Evolutionary conservation across 2,113 vertebrate species (phyloP), one percentile per base, ranked within the genome.

Genomic region (Sinosuthora webbiana): DNA sequence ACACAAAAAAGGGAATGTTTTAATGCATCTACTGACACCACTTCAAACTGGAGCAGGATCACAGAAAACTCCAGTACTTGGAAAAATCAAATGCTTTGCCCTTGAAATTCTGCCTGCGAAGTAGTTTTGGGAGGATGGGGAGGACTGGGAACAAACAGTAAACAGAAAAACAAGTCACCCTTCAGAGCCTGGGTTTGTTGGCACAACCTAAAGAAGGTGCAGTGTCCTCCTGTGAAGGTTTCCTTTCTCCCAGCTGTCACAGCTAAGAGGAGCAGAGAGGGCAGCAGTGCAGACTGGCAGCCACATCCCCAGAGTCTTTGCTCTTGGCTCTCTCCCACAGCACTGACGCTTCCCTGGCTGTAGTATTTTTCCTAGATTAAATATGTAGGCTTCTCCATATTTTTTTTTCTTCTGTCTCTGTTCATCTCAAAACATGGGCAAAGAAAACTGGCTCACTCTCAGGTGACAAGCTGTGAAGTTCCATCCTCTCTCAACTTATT

Each of bases 1-100:
- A 81, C 68, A 93, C 85, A 93, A 89, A 96, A 97, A 94, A 86
- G 90, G 92, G 89, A 94, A 95, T 90, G 57, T 94, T 95, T 94
- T 89, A 96, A 93, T 87, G 83, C 86, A 78, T 89, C 69, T 56
- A 90, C 47, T 93, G 88, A 96, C 86, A 96, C 88, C 83, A 84
- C 86, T 95, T 90, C 71, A 84, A 69, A 91, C 47, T 95, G 93
- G 90, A 95, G 90, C 60, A 57, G 87, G 80, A 92, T 96, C 90
- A 95, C 81, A 94, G 83, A 77, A 84, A 87, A 53, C 90, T 68
- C 86, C 45, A 15, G 49, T 41, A 69, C 73, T 93, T 89, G 86
- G 92, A 92, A 93, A 92, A 94, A 78, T 60, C 76, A 78, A 70
- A 92, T 24, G 18, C 9, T 88, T 90, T 90, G 68, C 92, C 75